A percentile compares a stretch with the other conserved stretches of the same genome.
Conservation (phyloP, 2,113 vertebrate species). For the Pterocles gutturalis region DNA sequence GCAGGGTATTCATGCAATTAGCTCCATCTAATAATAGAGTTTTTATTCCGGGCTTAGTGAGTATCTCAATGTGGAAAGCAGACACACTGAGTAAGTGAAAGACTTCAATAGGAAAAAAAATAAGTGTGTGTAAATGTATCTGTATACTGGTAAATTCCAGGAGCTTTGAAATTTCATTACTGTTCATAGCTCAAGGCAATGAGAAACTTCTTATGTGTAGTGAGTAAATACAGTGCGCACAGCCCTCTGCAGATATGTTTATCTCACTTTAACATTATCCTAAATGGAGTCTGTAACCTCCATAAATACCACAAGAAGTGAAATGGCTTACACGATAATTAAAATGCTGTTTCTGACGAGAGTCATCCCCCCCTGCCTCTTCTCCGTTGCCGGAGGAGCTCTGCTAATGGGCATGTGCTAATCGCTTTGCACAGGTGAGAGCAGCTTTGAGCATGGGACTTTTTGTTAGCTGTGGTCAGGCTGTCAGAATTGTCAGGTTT, state of each 20-base stretch:
- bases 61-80: background rate
- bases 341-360: constrained; percentile 41
- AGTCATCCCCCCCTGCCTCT: background rate
- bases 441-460: accelerated
- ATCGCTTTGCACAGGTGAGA: background rate
- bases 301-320: constrained; percentile 44
- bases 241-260: constrained; percentile 52
- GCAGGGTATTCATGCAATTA: background rate
- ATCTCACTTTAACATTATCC: constrained; percentile 18
- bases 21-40: background rate
- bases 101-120: background rate
- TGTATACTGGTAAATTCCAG: constrained; percentile 26
- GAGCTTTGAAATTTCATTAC: constrained; percentile 26
- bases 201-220: constrained; percentile 22
- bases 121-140: background rate
- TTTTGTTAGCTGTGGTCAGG: background rate
- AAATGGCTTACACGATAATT: constrained; percentile 33
- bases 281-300: constrained; percentile 14
- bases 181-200: constrained; percentile 24
- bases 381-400: background rate
- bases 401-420: background rate
- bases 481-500: background rate
- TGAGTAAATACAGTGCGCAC: background rate
- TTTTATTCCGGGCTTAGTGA: background rate
- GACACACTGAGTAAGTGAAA: background rate